Evolutionary conservation across 2,113 vertebrate genomes (phyloP).

Genomic region (Dasyurus viverrinus): DNA sequence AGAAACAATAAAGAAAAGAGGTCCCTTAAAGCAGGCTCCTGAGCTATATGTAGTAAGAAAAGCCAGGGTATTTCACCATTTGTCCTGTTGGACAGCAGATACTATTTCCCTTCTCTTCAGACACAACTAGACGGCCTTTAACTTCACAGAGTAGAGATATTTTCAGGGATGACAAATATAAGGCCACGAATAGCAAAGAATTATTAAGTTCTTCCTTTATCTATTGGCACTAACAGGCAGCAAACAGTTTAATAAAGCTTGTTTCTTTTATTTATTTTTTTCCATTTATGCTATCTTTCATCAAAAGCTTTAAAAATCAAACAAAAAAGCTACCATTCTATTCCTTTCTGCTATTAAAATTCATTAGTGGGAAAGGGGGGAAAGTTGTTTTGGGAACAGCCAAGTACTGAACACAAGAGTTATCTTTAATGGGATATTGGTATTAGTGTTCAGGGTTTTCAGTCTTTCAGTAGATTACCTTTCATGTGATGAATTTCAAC

Average conservation of each 20-base stretch:
- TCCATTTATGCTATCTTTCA: conserved; percentile 87
- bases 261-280: conserved; percentile 79
- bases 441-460: conserved; percentile 91
- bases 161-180: conserved; percentile 82
- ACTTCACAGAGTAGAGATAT: conserved; percentile 86
- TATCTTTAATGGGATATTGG: conserved; percentile 73
- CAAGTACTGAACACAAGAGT: conserved; percentile 73
- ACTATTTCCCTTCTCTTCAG: conserved; percentile 87
- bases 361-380: conserved; percentile 84
- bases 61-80: conserved; percentile 89
- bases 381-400: conserved; percentile 78
- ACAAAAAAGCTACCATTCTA: conserved; percentile 77
- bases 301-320: conserved; percentile 80
- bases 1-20: conserved; percentile 93
- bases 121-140: conserved; percentile 82
- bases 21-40: conserved; percentile 91
- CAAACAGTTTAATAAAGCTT: conserved; percentile 83
- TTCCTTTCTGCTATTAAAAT: conserved; percentile 83
- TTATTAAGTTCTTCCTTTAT: conserved; percentile 81
- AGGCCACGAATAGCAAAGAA: conserved; percentile 84
- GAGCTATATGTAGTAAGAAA: conserved; percentile 95
- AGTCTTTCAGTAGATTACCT: conserved; percentile 81
- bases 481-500: conserved; percentile 74
- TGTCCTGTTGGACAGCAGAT: conserved; percentile 92
- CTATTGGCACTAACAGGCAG: conserved; percentile 80